Evolutionary conservation across 2,797 vertebrate genomes (phyloP).

Genomic region (Acanthiza pusilla): DNA sequence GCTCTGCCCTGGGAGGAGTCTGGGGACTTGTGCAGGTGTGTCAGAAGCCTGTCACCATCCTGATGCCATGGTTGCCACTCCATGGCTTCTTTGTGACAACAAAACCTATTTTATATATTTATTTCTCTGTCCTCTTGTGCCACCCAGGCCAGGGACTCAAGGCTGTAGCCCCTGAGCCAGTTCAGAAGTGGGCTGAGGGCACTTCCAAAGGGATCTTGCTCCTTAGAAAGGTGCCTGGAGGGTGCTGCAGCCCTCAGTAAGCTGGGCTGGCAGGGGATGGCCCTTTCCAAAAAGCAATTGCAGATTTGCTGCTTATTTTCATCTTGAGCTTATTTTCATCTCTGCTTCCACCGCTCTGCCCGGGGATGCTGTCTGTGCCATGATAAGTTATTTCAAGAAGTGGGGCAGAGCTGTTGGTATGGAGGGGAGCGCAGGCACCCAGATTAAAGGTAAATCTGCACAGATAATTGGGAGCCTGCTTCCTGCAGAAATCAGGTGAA

Average conservation of each 20-base stretch:
- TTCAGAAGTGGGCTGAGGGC: neutral
- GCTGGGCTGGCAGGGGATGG: neutral
- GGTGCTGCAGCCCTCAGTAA: neutral
- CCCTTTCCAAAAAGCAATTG: neutral
- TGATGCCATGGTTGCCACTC: neutral
- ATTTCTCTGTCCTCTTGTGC: accelerated
- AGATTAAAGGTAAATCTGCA: constrained; percentile 39
- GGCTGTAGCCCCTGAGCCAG: neutral
- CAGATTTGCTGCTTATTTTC: constrained; percentile 28
- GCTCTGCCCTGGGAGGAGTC: neutral
- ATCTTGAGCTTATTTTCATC: constrained; percentile 1
- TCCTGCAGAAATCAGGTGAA: neutral
- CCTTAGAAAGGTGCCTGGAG: neutral
- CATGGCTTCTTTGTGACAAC: neutral
- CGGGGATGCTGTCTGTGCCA: constrained; percentile 35
- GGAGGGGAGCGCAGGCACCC: neutral
- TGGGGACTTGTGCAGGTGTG: neutral
- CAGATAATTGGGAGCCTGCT: neutral
- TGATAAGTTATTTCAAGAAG: constrained; percentile 46
- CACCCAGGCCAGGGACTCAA: neutral
- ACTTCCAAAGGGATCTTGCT: neutral
- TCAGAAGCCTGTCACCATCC: neutral
- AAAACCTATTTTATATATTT: neutral
- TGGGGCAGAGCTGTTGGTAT: constrained; percentile 36
- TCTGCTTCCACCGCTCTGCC: neutral